Evolutionary conservation across 2,888 invertebrate species (phyloP), one percentile per base, ranked within the genome.

Genomic region (Eurytoma californica): DNA sequence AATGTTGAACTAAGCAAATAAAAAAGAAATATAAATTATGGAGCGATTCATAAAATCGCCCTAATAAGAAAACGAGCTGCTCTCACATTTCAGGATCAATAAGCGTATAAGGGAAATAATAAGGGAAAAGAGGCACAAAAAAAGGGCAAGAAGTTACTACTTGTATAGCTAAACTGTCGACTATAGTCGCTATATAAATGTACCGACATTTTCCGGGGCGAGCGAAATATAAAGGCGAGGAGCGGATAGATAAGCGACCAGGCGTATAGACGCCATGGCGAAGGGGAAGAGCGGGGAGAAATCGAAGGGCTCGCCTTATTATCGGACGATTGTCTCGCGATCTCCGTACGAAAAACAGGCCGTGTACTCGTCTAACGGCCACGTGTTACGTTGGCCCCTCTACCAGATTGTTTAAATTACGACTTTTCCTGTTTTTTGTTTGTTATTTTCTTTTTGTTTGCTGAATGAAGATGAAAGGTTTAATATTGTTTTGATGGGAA

Each of bases 301-400:
- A 72, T 72, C 77, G 72, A 66, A 72, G 72, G 69, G 67, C 67
- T 61, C 57, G 67, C 14, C 66, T 77, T 77, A 77, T 77, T 77
- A 77, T 77, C 72, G 57, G 66, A 4, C 39, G 66, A 66, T 77
- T 77, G 65, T 77, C 60, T 72, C 67, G 60, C 51, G 66, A 72
- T 72, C 77, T 72, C 58, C 63, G 55, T 55, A 69, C 20, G 58
- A 55, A 39, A 39, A 39, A 69, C 18, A 28, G 9, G 13, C 60
- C 18, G 30, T 24, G 5, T 14, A n/a, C 53, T 53, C 53, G 47
- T 49, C 47, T 66, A 24, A 20, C 14, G 51, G 58, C 68, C 53
- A 66, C 66, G 57, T 20, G 55, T 55, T 47, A 39, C 55, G 24
- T 28, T 65, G 18, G 18, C 16, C 5, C 47, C 39, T 47, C 63